Conservation (phyloP, 2,888 invertebrate genomes). For the Theretra japonica region DNA sequence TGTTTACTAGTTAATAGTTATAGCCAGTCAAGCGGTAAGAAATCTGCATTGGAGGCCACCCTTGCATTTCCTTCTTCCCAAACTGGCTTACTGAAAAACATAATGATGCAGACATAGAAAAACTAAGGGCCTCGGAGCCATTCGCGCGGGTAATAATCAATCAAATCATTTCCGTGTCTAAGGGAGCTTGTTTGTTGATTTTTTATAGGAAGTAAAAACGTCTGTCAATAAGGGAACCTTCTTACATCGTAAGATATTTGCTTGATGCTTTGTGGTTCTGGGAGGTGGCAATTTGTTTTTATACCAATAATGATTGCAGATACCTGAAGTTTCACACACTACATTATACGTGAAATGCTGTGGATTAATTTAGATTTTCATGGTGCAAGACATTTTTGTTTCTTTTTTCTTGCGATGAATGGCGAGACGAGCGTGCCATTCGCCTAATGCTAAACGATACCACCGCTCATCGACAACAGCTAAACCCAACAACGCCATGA, state of each 20-base stretch:
- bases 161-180: slow-evolving; percentile 55
- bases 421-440: no score
- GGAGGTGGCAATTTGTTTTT: background rate
- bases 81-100: slow-evolving; percentile 59
- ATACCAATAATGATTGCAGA: no score
- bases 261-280: background rate
- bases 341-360: no score
- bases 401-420: no score
- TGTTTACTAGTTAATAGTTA: slow-evolving; percentile 31
- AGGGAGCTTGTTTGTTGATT: slow-evolving; percentile 32
- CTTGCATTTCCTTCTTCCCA: slow-evolving; percentile 58
- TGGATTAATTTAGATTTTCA: no score
- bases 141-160: slow-evolving; percentile 58
- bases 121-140: slow-evolving; percentile 59
- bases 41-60: slow-evolving; percentile 51
- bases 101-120: slow-evolving; percentile 39
- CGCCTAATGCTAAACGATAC: no score
- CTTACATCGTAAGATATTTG: background rate
- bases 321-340: no score
- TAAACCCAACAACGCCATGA: no score
- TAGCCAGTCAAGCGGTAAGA: slow-evolving; percentile 41
- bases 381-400: no score
- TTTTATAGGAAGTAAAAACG: slow-evolving; percentile 28
- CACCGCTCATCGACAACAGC: no score
- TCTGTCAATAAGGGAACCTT: slow-evolving; percentile 9